These are phyloP conservation scores for Haplotaxodon microlepis DNA, from an alignment of 2,113 vertebrate species.

Conservation along the genomic window DNA sequence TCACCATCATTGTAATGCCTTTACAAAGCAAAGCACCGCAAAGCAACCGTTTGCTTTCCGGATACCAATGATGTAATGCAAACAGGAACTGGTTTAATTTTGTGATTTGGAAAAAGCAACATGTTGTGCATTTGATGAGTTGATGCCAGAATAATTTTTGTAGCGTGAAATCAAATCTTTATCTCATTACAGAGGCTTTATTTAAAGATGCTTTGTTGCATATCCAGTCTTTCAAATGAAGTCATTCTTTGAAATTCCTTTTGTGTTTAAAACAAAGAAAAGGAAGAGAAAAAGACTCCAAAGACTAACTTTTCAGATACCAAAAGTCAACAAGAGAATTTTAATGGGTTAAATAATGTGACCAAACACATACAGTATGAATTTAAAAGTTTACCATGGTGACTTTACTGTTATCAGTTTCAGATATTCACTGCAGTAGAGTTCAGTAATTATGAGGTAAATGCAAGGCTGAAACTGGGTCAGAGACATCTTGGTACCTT, in stretches of 20 bases:
- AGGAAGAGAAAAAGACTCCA: neutral
- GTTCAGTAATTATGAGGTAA: neutral
- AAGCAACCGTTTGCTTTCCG: neutral
- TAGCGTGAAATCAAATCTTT: slow-evolving; percentile 46
- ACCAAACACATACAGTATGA: neutral
- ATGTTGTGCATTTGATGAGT: neutral
- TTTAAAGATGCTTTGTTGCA: slow-evolving; percentile 4
- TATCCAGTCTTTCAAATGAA: slow-evolving; percentile 28
- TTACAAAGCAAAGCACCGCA: neutral
- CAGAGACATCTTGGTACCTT: neutral
- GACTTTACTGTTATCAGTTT: neutral
- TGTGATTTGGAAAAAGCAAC: neutral
- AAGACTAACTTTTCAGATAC: neutral
- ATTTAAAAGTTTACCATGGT: neutral
- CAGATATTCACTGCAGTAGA: neutral
- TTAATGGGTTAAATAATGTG: neutral
- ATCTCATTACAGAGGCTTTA: slow-evolving; percentile 44
- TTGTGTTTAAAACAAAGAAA: neutral
- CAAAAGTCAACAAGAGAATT: neutral
- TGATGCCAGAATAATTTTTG: slow-evolving; percentile 11
- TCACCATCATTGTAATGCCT: neutral
- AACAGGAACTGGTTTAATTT: slow-evolving; percentile 29
- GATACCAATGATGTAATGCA: neutral
- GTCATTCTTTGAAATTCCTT: slow-evolving; percentile 8
- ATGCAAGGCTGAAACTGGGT: slow-evolving; percentile 1